A percentile compares a stretch with the other conserved stretches of the same genome.
These are phyloP conservation scores for Druceiella hillmani DNA, from an alignment of 2,888 invertebrate species.

Conservation along the genomic window DNA sequence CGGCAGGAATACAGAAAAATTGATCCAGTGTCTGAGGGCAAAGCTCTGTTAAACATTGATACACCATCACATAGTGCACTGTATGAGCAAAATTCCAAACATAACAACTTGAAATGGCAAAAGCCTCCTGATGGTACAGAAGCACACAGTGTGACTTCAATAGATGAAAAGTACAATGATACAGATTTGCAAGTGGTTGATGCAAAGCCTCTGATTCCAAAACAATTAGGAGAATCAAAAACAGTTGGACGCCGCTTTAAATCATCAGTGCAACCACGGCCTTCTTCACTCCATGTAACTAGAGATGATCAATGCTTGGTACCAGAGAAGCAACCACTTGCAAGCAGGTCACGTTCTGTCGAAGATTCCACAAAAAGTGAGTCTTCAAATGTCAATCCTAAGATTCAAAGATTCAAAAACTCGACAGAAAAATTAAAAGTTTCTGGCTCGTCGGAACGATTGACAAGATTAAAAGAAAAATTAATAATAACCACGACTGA, in stretches of 20 bases:
- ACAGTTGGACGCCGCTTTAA: background rate
- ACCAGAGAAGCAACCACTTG: conserved; percentile 24
- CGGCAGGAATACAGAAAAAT: conserved; percentile 12
- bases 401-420: conserved; percentile 34
- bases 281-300: conserved; percentile 34
- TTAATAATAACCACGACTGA: conserved; percentile 34
- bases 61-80: conserved; percentile 10
- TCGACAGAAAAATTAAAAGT: conserved; percentile 39
- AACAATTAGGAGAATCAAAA: too few relatives aligned
- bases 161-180: too few relatives aligned
- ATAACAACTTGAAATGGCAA: too few relatives aligned
- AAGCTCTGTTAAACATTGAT: conserved; percentile 2
- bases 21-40: conserved; percentile 13
- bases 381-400: conserved; percentile 34
- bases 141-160: conserved; percentile 11
- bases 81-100: conserved; percentile 15
- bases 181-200: conserved; percentile 6
- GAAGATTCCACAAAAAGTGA: conserved; percentile 36
- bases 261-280: conserved; percentile 23
- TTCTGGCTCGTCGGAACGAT: conserved; percentile 40
- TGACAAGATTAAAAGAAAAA: conserved; percentile 39
- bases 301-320: too few relatives aligned
- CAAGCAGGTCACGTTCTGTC: conserved; percentile 38
- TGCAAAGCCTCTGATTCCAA: conserved; percentile 17
- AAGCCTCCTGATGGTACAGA: conserved; percentile 5